A percentile compares a stretch with the other conserved stretches of the same genome.
Evolutionary conservation across 1,140 invertebrate species (phyloP).

Genomic region (Panagrolaimus sp.): DNA sequence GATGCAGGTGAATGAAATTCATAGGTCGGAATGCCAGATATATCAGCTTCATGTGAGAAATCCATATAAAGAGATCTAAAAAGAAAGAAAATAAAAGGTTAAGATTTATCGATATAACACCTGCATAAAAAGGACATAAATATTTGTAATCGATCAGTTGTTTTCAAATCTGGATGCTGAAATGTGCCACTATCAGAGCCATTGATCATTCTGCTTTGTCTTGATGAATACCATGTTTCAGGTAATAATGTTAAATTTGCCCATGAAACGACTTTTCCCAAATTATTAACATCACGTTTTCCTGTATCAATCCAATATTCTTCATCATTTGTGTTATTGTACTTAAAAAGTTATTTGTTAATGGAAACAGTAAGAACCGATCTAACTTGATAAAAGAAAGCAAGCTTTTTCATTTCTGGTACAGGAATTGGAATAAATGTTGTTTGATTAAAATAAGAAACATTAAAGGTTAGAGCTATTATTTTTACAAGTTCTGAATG

Average conservation of each 20-base stretch:
- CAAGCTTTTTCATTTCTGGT: constrained; percentile 25
- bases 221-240: constrained; percentile 15
- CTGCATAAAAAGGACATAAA: background rate
- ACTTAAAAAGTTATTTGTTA: background rate
- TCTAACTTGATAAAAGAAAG: constrained; percentile 19
- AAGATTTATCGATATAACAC: background rate
- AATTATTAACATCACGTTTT: constrained; percentile 26
- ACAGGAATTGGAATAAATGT: constrained; percentile 32
- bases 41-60: constrained; percentile 19
- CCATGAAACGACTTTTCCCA: constrained; percentile 25
- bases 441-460: background rate
- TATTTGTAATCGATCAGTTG: background rate
- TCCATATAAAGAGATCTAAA: constrained; percentile 34
- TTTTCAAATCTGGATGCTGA: background rate
- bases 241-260: constrained; percentile 7
- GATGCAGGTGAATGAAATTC: constrained; percentile 21
- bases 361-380: too few relatives aligned
- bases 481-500: constrained; percentile 26
- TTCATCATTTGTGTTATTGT: constrained; percentile 40
- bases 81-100: background rate
- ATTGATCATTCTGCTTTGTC: constrained; percentile 17
- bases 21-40: constrained; percentile 30
- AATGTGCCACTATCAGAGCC: constrained; percentile 15
- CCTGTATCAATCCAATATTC: constrained; percentile 29
- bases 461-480: constrained; percentile 19